Evolutionary conservation across 2,888 invertebrate species (phyloP), one percentile per base, ranked within the genome.

Genomic region (Falcaria lacertinaria): DNA sequence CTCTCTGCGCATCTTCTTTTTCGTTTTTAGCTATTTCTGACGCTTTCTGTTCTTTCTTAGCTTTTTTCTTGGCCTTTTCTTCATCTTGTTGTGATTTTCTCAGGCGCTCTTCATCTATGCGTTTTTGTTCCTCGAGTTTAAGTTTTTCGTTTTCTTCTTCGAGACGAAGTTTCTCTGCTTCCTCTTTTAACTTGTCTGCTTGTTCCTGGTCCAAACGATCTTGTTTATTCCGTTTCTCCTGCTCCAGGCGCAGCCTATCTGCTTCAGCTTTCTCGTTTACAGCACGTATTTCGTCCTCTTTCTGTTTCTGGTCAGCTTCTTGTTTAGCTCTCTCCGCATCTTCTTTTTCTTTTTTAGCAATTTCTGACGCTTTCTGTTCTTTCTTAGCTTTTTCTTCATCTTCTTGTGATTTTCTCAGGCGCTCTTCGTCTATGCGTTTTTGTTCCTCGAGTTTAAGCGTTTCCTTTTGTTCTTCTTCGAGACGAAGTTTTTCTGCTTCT

Each of bases 1-100:
- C 37, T 41, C 42, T 45, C 15, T 44, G 36, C 22, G 15, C 36
- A 45, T 59, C 52, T 34, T 60, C 52, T 11, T 44, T 47, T 45
- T 56, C 42, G 43, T 39, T 39, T 47, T 41, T 28, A n/a, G 16
- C 15, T 38, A 40, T 25, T 36, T 45, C 22, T 14, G 37, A 33
- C 45, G 17, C 35, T 46, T 38, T 41, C 44, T 42, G 17, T 37
- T 39, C 34, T 37, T 19, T 1, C 16, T 25, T 13, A 43, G 51
- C 36, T 48, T 48, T 34, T 64, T 41, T 14, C 32, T 39, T 32
- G 38, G 34, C 37, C 19, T 5, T 19, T 19, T 19, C 19, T 4
- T 2, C 19, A 4, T 19, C 19, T 19, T 19, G 3, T 19, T 19
- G 19, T 19, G 2, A 2, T 19, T 19, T 19, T 4, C 19, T 2